Conservation (phyloP, 1,140 invertebrate genomes). For the Stratiolaelaps scimitus region DNA sequence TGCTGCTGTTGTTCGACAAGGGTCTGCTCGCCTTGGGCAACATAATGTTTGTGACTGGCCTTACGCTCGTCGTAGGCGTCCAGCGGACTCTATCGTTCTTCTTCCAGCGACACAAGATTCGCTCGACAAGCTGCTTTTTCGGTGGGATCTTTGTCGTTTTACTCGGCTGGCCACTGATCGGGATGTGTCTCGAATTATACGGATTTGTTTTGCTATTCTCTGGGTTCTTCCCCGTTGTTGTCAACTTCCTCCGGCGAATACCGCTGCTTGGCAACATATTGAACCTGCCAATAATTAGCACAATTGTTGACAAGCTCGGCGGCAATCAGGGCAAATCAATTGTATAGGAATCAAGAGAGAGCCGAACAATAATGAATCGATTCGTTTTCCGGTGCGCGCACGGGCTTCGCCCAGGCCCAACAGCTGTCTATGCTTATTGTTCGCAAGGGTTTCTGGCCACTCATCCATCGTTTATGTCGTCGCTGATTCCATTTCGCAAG, state of each 20-base stretch:
- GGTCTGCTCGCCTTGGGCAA: slow-evolving; percentile 96
- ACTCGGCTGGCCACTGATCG: slow-evolving; percentile 87
- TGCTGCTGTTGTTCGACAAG: slow-evolving; percentile 91
- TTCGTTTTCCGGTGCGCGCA: too few species aligned
- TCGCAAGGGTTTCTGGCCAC: too few species aligned
- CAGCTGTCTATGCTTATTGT: too few species aligned
- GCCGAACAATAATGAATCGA: too few species aligned
- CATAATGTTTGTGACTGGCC: slow-evolving; percentile 85
- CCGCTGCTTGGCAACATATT: slow-evolving; percentile 51
- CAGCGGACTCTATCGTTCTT: slow-evolving; percentile 93
- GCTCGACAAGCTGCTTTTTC: slow-evolving; percentile 80
- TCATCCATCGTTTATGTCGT: too few species aligned
- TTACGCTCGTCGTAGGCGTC: slow-evolving; percentile 90
- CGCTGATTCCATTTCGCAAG: too few species aligned
- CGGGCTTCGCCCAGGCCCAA: too few species aligned
- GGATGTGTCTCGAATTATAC: slow-evolving; percentile 85
- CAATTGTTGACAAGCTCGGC: slow-evolving; percentile 39
- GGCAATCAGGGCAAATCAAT: slow-evolving; percentile 22
- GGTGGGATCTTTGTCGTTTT: slow-evolving; percentile 86
- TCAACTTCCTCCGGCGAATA: slow-evolving; percentile 52
- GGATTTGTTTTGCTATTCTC: slow-evolving; percentile 51
- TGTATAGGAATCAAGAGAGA: neutral
- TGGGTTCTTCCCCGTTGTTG: slow-evolving; percentile 53
- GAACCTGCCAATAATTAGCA: slow-evolving; percentile 49
- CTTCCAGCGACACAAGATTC: slow-evolving; percentile 92